Conservation (phyloP, 2,113 vertebrate genomes). For the Nettapus auritus region DNA sequence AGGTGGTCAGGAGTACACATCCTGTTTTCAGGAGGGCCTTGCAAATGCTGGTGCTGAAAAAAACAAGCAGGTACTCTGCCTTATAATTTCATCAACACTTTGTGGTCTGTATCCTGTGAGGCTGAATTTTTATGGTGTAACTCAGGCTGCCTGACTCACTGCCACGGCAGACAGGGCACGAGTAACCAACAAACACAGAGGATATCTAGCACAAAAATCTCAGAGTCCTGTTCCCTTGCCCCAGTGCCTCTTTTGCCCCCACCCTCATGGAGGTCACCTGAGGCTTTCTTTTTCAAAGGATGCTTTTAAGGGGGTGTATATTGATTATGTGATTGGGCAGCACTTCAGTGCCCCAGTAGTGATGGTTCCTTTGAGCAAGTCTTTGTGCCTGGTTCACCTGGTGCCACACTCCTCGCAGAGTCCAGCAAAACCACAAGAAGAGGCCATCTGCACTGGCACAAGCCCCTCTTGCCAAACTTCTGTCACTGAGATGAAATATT, state of each 20-base stretch:
- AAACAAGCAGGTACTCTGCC: background rate
- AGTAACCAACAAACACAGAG: background rate
- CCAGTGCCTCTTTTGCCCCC: background rate
- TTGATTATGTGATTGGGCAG: background rate
- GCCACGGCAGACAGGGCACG: accelerated
- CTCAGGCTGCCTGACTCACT: background rate
- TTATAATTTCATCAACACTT: background rate
- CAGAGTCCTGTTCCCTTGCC: background rate
- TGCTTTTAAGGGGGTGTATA: background rate
- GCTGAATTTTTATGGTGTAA: background rate
- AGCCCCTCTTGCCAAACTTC: background rate
- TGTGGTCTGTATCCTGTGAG: accelerated
- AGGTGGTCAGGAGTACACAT: background rate
- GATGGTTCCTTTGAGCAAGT: background rate
- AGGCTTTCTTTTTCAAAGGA: background rate
- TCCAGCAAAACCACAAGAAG: background rate
- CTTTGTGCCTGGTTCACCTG: background rate
- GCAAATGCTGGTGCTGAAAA: background rate
- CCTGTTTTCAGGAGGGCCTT: background rate
- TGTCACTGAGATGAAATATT: background rate
- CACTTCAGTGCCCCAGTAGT: background rate
- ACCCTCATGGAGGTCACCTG: background rate
- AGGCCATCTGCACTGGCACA: background rate
- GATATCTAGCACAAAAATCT: background rate
- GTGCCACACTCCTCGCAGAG: background rate